phyloP scores from a whole-genome alignment of 2,888 invertebrate species.

The Caenorhabditis sp. region DNA sequence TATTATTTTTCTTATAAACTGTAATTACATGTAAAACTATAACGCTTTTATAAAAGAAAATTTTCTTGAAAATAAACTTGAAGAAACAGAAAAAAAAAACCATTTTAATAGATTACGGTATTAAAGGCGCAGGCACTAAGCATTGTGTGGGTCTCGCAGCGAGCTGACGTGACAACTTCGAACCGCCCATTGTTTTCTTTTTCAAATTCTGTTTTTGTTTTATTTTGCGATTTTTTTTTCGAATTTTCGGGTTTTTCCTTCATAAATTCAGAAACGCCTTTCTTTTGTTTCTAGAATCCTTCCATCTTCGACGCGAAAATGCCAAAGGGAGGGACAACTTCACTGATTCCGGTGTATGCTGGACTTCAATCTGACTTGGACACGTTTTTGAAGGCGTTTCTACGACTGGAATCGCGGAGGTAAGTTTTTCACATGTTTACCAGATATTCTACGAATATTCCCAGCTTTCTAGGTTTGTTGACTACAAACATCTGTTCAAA shows the following conservation, averaged over 20 bases:
- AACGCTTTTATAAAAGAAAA: no score
- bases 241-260: neutral
- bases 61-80: no score
- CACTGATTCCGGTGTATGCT: constrained; percentile 43
- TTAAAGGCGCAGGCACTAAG: no score
- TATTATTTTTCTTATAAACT: no score
- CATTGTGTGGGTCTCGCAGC: no score
- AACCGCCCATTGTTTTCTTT: no score
- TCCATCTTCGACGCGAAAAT: constrained; percentile 11
- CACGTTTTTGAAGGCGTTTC: constrained; percentile 24
- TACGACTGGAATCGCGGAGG: constrained; percentile 23
- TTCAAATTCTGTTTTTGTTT: neutral
- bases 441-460: no score
- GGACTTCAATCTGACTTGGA: constrained; percentile 47
- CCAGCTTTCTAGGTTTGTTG: constrained; percentile 19
- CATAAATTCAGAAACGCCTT: no score
- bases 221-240: neutral
- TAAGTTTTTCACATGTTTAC: neutral
- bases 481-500: constrained; percentile 46
- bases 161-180: no score
- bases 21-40: no score
- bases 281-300: neutral
- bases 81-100: no score
- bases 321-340: constrained; percentile 55
- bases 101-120: no score